Conservation (phyloP, 1,140 invertebrate species). For the Pectinophora gossypiella region DNA sequence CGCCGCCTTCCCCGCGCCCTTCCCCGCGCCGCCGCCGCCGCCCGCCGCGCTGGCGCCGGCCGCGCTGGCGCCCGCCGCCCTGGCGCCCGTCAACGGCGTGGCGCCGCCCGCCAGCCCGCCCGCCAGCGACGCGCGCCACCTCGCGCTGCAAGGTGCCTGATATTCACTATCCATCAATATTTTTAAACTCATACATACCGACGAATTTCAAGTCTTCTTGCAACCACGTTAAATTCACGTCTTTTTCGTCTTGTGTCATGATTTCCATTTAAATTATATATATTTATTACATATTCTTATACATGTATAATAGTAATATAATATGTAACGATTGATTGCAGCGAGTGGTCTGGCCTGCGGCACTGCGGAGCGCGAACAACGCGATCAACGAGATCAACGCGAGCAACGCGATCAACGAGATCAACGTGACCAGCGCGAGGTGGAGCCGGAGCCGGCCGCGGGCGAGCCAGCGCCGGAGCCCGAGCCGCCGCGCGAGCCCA, state of each 20-base stretch:
- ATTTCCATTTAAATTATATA: no score
- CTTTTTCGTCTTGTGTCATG: no score
- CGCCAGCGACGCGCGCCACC: constrained; percentile 32
- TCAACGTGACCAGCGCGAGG: constrained; percentile 14
- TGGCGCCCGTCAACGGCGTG: constrained; percentile 65
- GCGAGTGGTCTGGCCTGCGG: constrained; percentile 11
- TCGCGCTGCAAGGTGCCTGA: constrained; percentile 57
- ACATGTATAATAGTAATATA: background rate
- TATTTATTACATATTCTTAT: no score
- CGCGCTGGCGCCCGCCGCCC: constrained; percentile 30
- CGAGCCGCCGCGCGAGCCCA: constrained; percentile 36
- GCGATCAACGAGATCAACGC: no score
- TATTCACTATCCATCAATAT: no score
- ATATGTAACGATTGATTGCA: no score
- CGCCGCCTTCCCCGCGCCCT: constrained; percentile 26
- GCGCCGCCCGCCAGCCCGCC: constrained; percentile 40
- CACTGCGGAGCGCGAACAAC: constrained; percentile 12
- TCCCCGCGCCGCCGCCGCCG: constrained; percentile 49
- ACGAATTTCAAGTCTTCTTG: no score
- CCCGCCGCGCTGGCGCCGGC: constrained; percentile 36
- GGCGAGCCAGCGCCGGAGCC: constrained; percentile 34
- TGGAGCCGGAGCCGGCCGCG: constrained; percentile 18
- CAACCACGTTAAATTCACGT: no score
- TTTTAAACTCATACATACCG: no score
- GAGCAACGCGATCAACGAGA: no score